These are phyloP conservation scores for Camponotus floridanus DNA, from an alignment of 1,140 invertebrate species.

Conservation along the genomic window DNA sequence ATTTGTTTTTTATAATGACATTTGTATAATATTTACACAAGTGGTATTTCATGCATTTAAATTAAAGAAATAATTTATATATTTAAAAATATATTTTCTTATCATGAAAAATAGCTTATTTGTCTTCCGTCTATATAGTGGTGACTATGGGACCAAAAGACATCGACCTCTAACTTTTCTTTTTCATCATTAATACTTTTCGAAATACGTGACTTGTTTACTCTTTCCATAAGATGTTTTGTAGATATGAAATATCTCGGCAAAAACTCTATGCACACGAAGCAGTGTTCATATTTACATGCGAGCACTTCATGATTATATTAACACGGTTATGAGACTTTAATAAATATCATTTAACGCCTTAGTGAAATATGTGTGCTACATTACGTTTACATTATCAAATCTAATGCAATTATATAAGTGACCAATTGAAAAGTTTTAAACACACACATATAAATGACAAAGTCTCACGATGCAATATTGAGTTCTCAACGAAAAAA, in stretches of 20 bases:
- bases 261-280: not conserved
- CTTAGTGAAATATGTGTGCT: constrained; percentile 10
- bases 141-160: constrained; percentile 8
- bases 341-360: constrained; percentile 13
- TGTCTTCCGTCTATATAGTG: not conserved
- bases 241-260: constrained; percentile 27
- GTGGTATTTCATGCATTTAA: not conserved
- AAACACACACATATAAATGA: not conserved
- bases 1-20: not conserved
- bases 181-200: constrained; percentile 22
- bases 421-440: constrained; percentile 1
- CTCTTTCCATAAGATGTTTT: not conserved
- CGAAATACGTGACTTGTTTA: constrained; percentile 10
- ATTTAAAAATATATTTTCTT: not conserved
- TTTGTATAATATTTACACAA: not conserved
- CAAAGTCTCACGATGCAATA: not conserved
- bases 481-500: not conserved
- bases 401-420: not conserved
- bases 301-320: not conserved
- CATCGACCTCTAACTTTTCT: constrained; percentile 13
- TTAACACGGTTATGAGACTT: constrained; percentile 1
- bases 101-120: not conserved
- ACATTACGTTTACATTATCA: not conserved
- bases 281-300: not conserved
- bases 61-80: not conserved